Evolutionary conservation across 2,797 vertebrate species (phyloP), one percentile per base, ranked within the genome.

Genomic region (Macroramphosus scolopax): DNA sequence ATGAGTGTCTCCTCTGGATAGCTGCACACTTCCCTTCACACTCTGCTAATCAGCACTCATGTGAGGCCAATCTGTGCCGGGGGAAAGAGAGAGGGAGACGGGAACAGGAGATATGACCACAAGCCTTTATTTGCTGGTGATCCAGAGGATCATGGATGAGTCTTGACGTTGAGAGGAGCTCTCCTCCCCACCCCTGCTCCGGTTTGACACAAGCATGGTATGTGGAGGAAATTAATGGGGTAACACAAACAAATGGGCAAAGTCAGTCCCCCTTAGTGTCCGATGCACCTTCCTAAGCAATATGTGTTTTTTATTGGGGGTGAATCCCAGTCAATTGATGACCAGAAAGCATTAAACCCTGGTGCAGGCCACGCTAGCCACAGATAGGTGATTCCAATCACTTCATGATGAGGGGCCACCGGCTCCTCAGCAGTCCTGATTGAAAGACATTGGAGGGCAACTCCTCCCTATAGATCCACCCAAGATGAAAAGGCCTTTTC

Each of bases 251-350:
- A 79, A 86, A 83, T 59, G 53, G 71, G 30, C 60, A 69, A 42
- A 76, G 78, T 81, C 81, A 69, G 63, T 70, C 51, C 78, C 63
- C 66, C 80, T 84, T 77, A 81, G 51, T 35, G 57, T 75, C 60
- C 3, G 57, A 72, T 39, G 38, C 68, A 82, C 50, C 54, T 44
- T 17, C 56, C 68, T 50, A 44, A 63, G 51, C 48, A 60, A 46
- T 52, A 72, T 63, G 54, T n/a, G 60, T 67, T 48, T 43, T 77
- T 67, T 73, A 81, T 77, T 63, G 62, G 60, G 16, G 35, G 54
- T 41, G 40, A 71, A 65, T 36, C 38, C 51, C 34, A 28, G 54
- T 13, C 43, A 38, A 52, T 5, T 10, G 48, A 20, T 28, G 35
- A 67, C 63, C 46, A 50, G 54, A 60, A 34, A 53, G 63, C 67